phyloP scores from a whole-genome alignment of 2,113 vertebrate genomes.

The Ploceus nigricollis region DNA sequence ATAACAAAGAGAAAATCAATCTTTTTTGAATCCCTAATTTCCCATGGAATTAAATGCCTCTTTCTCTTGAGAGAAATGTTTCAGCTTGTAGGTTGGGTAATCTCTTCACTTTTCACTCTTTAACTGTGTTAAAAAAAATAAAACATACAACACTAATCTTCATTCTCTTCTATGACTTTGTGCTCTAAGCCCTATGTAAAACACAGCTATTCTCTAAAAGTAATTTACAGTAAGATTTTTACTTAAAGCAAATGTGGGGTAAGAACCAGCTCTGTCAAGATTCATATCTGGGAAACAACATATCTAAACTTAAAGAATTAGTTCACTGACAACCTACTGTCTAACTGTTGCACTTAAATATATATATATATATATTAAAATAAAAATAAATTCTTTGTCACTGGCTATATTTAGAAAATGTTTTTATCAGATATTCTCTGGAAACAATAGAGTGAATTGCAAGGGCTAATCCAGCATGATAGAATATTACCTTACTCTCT shows the following conservation, averaged over 20 bases:
- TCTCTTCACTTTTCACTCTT: neutral
- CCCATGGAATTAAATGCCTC: neutral
- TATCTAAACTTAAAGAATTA: neutral
- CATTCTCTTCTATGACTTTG: neutral
- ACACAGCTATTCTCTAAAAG: neutral
- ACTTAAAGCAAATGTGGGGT: neutral
- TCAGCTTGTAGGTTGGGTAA: neutral
- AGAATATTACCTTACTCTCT: neutral
- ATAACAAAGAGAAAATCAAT: neutral
- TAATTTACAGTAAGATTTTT: neutral
- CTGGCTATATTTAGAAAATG: neutral
- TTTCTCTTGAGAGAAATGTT: conserved; percentile 20
- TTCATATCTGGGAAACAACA: neutral
- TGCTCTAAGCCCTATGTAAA: neutral
- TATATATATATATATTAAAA: neutral
- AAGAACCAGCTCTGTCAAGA: neutral
- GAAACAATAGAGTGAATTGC: neutral
- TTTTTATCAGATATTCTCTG: neutral
- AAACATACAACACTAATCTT: neutral
- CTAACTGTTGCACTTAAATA: neutral
- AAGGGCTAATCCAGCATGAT: neutral
- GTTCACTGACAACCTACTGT: neutral
- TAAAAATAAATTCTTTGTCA: neutral
- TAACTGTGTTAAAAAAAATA: neutral
- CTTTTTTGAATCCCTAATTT: conserved; percentile 7